These are phyloP conservation scores for Acestrorhynchus altus DNA, from an alignment of 2,797 vertebrate species.

Conservation along the genomic window DNA sequence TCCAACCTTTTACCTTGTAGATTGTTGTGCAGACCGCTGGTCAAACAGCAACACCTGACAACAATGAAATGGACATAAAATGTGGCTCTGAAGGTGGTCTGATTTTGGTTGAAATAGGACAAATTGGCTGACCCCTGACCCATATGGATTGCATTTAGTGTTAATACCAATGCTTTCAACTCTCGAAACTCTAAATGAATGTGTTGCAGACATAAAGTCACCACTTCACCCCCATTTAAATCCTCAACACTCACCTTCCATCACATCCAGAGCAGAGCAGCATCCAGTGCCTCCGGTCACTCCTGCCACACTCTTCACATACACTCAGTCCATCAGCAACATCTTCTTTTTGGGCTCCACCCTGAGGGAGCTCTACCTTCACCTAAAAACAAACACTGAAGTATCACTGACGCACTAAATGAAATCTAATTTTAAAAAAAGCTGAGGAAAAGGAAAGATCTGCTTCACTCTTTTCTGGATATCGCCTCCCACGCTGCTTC, in stretches of 20 bases:
- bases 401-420: background rate
- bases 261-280: conserved; percentile 85
- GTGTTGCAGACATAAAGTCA: no score
- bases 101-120: no score
- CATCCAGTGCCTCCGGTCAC: conserved; percentile 81
- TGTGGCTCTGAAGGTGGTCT: no score
- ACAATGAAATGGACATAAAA: no score
- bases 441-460: no score
- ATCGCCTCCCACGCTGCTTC: conserved; percentile 74
- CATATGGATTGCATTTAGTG: no score
- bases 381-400: conserved; percentile 70
- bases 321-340: conserved; percentile 72
- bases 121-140: no score
- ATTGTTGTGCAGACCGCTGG: no score
- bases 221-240: background rate
- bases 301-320: conserved; percentile 87
- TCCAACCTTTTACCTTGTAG: no score
- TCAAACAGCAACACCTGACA: no score
- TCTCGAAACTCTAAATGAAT: no score
- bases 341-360: conserved; percentile 49
- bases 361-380: conserved; percentile 69
- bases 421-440: background rate
- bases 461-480: conserved; percentile 77
- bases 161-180: no score
- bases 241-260: conserved; percentile 75